Conservation (phyloP, 2,888 invertebrate species). For the Aporophyla nigra region DNA sequence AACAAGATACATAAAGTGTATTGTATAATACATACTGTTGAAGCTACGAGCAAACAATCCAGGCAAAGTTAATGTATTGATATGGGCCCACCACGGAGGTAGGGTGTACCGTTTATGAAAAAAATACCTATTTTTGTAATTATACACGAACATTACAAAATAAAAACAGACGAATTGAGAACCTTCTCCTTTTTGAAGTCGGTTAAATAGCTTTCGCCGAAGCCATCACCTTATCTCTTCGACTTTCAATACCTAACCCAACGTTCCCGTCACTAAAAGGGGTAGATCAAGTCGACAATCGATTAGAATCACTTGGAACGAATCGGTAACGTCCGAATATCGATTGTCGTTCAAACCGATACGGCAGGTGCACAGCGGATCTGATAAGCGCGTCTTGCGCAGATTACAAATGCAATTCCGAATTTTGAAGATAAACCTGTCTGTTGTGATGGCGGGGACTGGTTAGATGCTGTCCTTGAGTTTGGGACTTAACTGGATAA, state of each 20-base stretch:
- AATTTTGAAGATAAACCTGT: constrained; percentile 71
- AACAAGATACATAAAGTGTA: too few species aligned
- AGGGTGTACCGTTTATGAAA: too few species aligned
- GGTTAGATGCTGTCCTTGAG: constrained; percentile 18
- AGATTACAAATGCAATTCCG: constrained; percentile 75
- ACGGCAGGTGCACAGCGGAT: constrained; percentile 65
- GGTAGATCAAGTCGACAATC: constrained; percentile 57
- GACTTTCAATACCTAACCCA: constrained; percentile 15
- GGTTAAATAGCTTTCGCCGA: not conserved
- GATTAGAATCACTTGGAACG: constrained; percentile 61
- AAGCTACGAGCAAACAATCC: too few species aligned
- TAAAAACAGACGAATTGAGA: too few species aligned
- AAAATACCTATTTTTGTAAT: too few species aligned
- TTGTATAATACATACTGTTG: too few species aligned
- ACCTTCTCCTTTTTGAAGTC: too few species aligned
- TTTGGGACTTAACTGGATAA: not conserved
- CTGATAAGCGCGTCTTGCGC: constrained; percentile 64
- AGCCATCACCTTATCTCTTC: constrained; percentile 22
- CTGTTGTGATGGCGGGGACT: constrained; percentile 35
- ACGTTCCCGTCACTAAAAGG: constrained; percentile 43
- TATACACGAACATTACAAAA: too few species aligned
- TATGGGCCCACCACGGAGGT: too few species aligned
- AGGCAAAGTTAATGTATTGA: too few species aligned
- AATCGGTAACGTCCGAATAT: constrained; percentile 66
- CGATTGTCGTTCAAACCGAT: constrained; percentile 70